Percentiles rank a stretch among this genome's conserved stretches.
Conservation (phyloP, 2,888 invertebrate genomes). For the Iselma pallidipennis region DNA sequence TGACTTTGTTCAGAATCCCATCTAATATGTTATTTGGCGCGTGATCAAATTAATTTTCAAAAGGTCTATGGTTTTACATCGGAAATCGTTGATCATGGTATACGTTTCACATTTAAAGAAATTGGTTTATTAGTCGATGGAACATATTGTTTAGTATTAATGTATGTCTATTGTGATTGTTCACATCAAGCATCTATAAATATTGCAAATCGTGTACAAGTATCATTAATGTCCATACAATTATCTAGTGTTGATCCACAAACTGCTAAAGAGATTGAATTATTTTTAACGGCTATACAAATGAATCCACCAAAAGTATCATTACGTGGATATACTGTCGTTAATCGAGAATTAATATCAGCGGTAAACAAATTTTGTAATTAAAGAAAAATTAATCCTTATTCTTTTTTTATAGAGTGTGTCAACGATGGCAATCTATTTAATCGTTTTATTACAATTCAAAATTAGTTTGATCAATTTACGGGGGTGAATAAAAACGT, state of each 20-base stretch:
- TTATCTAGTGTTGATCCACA: conserved; percentile 62
- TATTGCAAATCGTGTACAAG: conserved; percentile 68
- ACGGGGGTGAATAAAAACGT: conserved; percentile 10
- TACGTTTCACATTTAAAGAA: conserved; percentile 68
- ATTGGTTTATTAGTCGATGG: conserved; percentile 68
- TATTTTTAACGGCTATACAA: conserved; percentile 70
- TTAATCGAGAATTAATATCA: conserved; percentile 67
- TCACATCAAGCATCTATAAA: conserved; percentile 67
- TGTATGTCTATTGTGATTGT: conserved; percentile 69
- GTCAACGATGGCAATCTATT: conserved; percentile 67
- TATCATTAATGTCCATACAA: conserved; percentile 63
- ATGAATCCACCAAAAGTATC: conserved; percentile 73
- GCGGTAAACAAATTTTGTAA: too few species aligned
- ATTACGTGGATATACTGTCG: conserved; percentile 67
- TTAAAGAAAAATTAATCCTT: conserved; percentile 31
- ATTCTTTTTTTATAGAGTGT: conserved; percentile 59
- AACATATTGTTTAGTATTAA: conserved; percentile 63
- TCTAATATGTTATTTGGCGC: too few species aligned
- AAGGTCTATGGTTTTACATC: conserved; percentile 67
- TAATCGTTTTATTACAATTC: conserved; percentile 69
- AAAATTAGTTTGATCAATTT: conserved; percentile 59
- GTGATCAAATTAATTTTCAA: too few species aligned
- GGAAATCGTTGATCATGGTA: conserved; percentile 69
- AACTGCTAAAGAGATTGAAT: conserved; percentile 68
- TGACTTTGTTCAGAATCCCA: too few species aligned